Conservation (phyloP, 2,113 vertebrate species). For the Sylvietta virens region DNA sequence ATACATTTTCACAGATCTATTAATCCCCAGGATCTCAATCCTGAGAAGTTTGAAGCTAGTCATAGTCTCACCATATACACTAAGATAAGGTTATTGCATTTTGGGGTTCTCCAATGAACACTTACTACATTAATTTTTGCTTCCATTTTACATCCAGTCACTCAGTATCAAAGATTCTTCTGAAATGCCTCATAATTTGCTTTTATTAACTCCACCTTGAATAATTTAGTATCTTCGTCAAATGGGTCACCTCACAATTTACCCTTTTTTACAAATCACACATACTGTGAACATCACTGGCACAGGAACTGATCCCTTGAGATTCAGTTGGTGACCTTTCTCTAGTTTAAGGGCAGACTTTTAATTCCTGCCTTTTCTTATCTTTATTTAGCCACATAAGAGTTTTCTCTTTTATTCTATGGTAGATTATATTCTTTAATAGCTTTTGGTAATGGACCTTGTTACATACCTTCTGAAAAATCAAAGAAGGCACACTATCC, state of each 20-base stretch:
- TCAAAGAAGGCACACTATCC: not conserved
- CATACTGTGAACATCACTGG: not conserved
- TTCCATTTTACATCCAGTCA: not conserved
- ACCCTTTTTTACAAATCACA: not conserved
- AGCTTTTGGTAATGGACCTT: constrained; percentile 7
- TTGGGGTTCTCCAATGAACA: not conserved
- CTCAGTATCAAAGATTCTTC: not conserved
- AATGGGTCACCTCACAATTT: not conserved
- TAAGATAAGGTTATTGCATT: not conserved
- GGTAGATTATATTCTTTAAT: constrained; percentile 29
- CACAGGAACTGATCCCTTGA: not conserved
- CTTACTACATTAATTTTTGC: not conserved
- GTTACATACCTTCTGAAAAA: constrained; percentile 14
- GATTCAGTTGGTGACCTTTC: not conserved
- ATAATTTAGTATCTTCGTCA: not conserved
- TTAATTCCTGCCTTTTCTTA: not conserved
- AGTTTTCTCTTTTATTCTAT: not conserved
- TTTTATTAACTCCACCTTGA: not conserved
- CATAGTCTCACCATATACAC: not conserved
- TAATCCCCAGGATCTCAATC: not conserved
- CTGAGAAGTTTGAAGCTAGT: not conserved
- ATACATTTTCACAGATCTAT: not conserved
- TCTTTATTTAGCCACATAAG: not conserved
- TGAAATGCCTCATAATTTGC: not conserved
- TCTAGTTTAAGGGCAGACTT: not conserved